These are phyloP conservation scores for Fukomys damarensis DNA, from an alignment of 2,113 vertebrate genomes.

Conservation along the genomic window DNA sequence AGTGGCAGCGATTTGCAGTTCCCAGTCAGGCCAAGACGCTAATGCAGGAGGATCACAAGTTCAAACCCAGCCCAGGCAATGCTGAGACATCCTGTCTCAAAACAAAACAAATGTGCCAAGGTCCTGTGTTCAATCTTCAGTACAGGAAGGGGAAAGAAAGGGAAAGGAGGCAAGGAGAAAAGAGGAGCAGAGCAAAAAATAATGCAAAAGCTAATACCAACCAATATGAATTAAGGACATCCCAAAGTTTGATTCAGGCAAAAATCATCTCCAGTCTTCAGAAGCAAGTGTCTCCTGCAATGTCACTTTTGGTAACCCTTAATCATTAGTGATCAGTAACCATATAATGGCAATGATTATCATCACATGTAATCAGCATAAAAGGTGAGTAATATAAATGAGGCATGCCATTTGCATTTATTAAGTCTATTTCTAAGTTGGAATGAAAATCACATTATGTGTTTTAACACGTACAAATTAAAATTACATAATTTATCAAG, in stretches of 20 bases:
- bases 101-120: neutral
- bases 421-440: neutral
- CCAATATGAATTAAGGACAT: neutral
- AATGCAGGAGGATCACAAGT: neutral
- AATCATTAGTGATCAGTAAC: neutral
- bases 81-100: neutral
- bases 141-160: neutral
- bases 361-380: constrained; percentile 20
- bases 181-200: neutral
- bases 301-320: constrained; percentile 10
- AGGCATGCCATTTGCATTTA: neutral
- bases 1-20: neutral
- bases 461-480: constrained; percentile 44
- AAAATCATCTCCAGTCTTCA: constrained; percentile 19
- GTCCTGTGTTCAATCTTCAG: neutral
- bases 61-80: neutral
- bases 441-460: neutral
- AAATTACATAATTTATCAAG: neutral
- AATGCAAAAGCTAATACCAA: neutral
- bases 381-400: constrained; percentile 28
- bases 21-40: neutral
- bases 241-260: constrained; percentile 43
- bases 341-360: neutral
- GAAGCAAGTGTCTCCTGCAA: neutral
- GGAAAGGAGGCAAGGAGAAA: neutral